These are phyloP conservation scores for Andrena minutula DNA, from an alignment of 2,888 invertebrate species.

Conservation along the genomic window DNA sequence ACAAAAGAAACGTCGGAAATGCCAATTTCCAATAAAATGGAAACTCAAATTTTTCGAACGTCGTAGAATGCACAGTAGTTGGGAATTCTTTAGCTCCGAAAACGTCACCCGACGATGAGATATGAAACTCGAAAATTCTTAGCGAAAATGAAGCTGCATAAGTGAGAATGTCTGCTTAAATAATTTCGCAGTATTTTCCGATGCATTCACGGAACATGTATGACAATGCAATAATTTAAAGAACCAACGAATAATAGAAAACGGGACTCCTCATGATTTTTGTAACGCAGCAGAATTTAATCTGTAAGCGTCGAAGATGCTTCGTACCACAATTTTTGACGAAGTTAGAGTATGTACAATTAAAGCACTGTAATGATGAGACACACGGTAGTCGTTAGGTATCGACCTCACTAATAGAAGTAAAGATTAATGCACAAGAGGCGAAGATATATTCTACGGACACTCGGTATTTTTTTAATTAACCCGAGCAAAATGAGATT, in stretches of 20 bases:
- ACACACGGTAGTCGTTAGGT: slow-evolving; percentile 13
- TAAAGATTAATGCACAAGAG: background rate
- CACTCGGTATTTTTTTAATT: slow-evolving; percentile 36
- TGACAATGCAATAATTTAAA: background rate
- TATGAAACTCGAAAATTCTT: background rate
- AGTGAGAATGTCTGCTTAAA: background rate
- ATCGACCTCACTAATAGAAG: background rate
- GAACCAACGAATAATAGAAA: background rate
- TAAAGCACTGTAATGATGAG: slow-evolving; percentile 4
- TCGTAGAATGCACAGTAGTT: background rate
- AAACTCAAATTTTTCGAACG: background rate
- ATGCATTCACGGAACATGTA: background rate
- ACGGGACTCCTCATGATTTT: background rate
- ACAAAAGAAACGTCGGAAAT: background rate
- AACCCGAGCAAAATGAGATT: slow-evolving; percentile 3
- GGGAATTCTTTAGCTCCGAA: background rate
- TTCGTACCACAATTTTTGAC: background rate
- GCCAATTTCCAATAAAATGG: too few species aligned
- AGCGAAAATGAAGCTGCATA: background rate
- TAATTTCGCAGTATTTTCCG: too few species aligned
- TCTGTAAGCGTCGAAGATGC: background rate
- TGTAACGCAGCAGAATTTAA: background rate
- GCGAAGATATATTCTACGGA: slow-evolving; percentile 13
- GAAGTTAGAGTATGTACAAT: background rate
- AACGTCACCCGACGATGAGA: too few species aligned